Conservation (phyloP, 2,113 vertebrate species). For the Poeciliopsis retropinna region DNA sequence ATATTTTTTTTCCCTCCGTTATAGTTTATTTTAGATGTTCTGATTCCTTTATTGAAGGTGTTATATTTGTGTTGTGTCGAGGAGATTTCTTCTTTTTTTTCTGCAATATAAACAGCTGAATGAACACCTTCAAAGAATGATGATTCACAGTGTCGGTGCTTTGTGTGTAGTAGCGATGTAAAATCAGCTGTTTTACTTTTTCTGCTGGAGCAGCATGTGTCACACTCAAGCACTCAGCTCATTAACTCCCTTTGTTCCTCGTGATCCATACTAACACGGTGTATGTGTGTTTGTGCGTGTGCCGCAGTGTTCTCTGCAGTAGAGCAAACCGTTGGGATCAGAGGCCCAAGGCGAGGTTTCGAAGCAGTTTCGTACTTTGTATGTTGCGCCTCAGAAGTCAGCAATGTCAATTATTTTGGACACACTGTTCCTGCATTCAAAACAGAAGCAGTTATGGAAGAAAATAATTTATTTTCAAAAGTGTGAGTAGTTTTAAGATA, state of each 20-base stretch:
- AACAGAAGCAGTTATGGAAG: not conserved
- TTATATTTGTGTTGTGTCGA: not conserved
- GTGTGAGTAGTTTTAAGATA: conserved; percentile 1
- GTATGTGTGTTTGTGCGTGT: conserved; percentile 10
- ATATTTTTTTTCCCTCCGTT: not conserved
- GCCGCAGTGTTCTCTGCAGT: conserved; percentile 6
- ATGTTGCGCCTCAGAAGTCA: not conserved
- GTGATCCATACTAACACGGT: conserved; percentile 39
- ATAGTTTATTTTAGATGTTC: not conserved
- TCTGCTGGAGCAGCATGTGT: conserved; percentile 65
- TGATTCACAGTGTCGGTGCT: not conserved
- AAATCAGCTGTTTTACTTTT: conserved; percentile 48
- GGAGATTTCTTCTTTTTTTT: not conserved
- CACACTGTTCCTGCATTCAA: not conserved
- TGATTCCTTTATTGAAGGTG: not conserved
- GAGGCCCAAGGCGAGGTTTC: conserved; percentile 6
- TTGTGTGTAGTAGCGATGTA: conserved; percentile 15
- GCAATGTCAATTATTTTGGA: conserved; percentile 2
- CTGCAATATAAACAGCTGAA: not conserved
- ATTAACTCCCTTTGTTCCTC: conserved; percentile 56
- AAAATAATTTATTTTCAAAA: conserved; percentile 2
- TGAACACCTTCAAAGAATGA: not conserved
- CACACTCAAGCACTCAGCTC: conserved; percentile 60
- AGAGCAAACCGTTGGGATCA: conserved; percentile 34
- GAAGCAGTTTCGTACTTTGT: not conserved